Percentiles rank a stretch among this genome's conserved stretches.
Conservation (phyloP, 2,113 vertebrate species). For the Athene cunicularia region DNA sequence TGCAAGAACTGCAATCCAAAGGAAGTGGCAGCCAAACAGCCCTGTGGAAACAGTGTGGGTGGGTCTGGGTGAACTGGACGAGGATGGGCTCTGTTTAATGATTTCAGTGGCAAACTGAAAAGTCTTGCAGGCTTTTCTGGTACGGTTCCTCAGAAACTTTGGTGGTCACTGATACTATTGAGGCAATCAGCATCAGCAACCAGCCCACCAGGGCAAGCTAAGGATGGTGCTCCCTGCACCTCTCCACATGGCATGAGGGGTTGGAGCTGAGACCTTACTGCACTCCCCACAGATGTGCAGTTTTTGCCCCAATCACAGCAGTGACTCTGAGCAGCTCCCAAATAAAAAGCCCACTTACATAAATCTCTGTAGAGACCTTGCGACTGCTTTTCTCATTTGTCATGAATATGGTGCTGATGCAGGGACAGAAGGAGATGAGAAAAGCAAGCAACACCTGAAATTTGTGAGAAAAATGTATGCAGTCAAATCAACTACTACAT, state of each 20-base stretch:
- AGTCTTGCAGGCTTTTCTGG: not conserved
- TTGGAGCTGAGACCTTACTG: not conserved
- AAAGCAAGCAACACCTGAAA: not conserved
- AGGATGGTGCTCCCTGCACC: not conserved
- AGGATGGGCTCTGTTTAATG: not conserved
- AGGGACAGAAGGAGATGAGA: not conserved
- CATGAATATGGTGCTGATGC: not conserved
- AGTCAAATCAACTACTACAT: not conserved
- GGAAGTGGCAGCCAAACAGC: not conserved
- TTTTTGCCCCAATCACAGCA: not conserved
- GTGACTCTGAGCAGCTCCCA: not conserved
- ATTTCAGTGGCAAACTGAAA: not conserved
- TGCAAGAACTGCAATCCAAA: not conserved
- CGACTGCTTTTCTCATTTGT: not conserved
- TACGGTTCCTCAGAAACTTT: not conserved
- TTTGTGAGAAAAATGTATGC: not conserved
- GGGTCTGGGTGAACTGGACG: not conserved
- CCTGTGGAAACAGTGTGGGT: not conserved
- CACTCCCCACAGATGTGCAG: not conserved
- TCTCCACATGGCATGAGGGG: fast-evolving
- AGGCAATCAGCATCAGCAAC: not conserved
- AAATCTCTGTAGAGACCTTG: not conserved
- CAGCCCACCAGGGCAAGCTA: not conserved
- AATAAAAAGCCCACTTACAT: not conserved
- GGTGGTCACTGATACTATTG: not conserved